A percentile compares a stretch with the other conserved stretches of the same genome.
Evolutionary conservation across 64 coral and sea anemone genomes (phyloP).

Genomic region (Platygyra sinensis): DNA sequence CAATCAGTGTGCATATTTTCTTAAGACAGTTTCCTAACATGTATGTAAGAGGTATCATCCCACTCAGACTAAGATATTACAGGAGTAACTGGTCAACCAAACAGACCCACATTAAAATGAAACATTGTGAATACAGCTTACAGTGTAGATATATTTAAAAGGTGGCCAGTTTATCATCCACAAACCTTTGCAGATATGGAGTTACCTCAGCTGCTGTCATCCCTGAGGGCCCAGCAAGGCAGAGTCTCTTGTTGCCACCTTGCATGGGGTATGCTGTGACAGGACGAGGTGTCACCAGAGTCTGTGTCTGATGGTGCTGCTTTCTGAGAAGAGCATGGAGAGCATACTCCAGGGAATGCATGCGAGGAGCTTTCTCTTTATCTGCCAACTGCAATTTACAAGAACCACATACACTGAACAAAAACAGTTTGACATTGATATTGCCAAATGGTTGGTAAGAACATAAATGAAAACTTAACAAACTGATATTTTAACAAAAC

Average conservation of each 20-base stretch:
- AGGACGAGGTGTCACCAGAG: conserved; percentile 69
- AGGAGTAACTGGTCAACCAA: too few relatives aligned
- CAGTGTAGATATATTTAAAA: background rate
- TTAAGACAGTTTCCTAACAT: too few relatives aligned
- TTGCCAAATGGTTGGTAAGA: too few relatives aligned
- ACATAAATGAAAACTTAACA: too few relatives aligned
- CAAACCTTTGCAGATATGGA: conserved; percentile 57
- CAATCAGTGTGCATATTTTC: too few relatives aligned
- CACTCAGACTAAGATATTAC: too few relatives aligned
- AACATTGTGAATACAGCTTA: too few relatives aligned
- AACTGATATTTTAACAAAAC: too few relatives aligned
- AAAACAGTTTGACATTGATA: background rate
- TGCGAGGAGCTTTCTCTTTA: conserved; percentile 7
- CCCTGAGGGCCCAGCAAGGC: conserved; percentile 81
- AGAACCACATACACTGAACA: background rate
- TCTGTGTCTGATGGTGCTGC: conserved; percentile 69
- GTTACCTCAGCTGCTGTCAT: conserved; percentile 59
- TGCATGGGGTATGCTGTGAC: conserved; percentile 67
- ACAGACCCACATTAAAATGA: too few relatives aligned
- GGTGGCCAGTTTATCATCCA: background rate
- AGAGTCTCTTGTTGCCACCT: conserved; percentile 67
- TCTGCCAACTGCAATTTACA: conserved; percentile 26
- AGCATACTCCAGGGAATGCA: conserved; percentile 61
- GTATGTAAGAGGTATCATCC: too few relatives aligned
- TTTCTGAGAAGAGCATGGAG: conserved; percentile 84